A percentile compares a stretch with the other conserved stretches of the same genome.
phyloP scores from a whole-genome alignment of 2,888 invertebrate species.

The Meandrusa payeni region DNA sequence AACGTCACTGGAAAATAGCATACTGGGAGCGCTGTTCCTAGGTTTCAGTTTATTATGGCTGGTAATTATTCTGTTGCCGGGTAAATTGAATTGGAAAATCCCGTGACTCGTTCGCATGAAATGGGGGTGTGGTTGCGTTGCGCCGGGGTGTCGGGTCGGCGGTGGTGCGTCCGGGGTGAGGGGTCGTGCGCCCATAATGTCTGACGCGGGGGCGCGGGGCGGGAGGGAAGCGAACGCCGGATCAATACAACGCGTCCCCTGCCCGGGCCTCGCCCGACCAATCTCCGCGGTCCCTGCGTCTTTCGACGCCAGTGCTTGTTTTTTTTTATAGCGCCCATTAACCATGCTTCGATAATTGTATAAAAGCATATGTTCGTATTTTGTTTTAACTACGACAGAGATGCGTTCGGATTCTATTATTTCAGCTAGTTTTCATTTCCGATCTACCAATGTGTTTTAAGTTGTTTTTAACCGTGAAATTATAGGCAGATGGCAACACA shows the following conservation, averaged over 20 bases:
- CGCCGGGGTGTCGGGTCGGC: constrained; percentile 52
- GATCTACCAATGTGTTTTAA: constrained; percentile 14
- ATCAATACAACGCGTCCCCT: constrained; percentile 50
- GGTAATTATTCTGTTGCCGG: constrained; percentile 42
- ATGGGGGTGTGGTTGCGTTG: constrained; percentile 76
- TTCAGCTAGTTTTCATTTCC: constrained; percentile 37
- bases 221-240: constrained; percentile 33
- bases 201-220: constrained; percentile 50
- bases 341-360: constrained; percentile 72
- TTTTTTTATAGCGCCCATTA: constrained; percentile 76
- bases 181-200: constrained; percentile 64
- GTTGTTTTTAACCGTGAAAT: too few relatives aligned
- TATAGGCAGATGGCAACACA: too few relatives aligned
- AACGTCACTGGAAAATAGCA: too few relatives aligned
- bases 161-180: constrained; percentile 45
- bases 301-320: constrained; percentile 77
- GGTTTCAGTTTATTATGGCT: constrained; percentile 11
- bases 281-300: constrained; percentile 76
- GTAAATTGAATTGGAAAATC: constrained; percentile 77
- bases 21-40: too few relatives aligned
- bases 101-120: constrained; percentile 70
- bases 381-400: constrained; percentile 28
- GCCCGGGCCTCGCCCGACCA: constrained; percentile 48
- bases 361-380: constrained; percentile 61
- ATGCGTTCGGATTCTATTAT: constrained; percentile 22